Percentiles rank a stretch among this genome's conserved stretches.
Evolutionary conservation across 2,888 invertebrate species (phyloP).

Genomic region (Chorisops tibialis): DNA sequence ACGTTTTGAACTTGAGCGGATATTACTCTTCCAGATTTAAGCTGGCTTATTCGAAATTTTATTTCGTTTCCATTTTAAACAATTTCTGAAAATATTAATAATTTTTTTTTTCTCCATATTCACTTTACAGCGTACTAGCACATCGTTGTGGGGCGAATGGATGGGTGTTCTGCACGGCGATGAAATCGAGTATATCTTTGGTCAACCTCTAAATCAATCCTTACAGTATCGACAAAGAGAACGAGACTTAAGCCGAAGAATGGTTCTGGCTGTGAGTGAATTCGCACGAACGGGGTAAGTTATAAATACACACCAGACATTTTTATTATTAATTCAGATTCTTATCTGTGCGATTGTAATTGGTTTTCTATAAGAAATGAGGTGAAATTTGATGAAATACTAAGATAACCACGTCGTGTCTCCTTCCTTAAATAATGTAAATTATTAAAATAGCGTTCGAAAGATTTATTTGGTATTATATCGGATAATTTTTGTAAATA

Average conservation of each 20-base stretch:
- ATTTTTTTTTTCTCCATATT: too few relatives aligned
- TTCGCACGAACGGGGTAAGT: slow-evolving; percentile 93
- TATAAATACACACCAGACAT: background rate
- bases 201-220: slow-evolving; percentile 87
- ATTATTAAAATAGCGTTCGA: too few relatives aligned
- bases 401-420: too few relatives aligned
- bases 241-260: slow-evolving; percentile 80
- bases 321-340: too few relatives aligned
- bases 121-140: slow-evolving; percentile 71
- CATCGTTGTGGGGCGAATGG: slow-evolving; percentile 96
- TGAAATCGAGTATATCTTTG: slow-evolving; percentile 97
- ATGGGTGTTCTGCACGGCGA: slow-evolving; percentile 99
- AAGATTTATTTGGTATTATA: too few relatives aligned
- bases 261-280: slow-evolving; percentile 89
- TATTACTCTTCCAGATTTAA: background rate
- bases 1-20: background rate
- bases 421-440: too few relatives aligned
- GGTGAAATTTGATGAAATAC: too few relatives aligned
- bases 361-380: too few relatives aligned
- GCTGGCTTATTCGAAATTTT: background rate
- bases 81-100: too few relatives aligned
- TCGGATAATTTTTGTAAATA: too few relatives aligned
- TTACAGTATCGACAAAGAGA: slow-evolving; percentile 83
- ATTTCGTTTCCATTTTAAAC: background rate
- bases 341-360: too few relatives aligned